Percentiles rank a stretch among this genome's conserved stretches.
phyloP scores from a whole-genome alignment of 2,113 vertebrate species.

The Rissa tridactyla region DNA sequence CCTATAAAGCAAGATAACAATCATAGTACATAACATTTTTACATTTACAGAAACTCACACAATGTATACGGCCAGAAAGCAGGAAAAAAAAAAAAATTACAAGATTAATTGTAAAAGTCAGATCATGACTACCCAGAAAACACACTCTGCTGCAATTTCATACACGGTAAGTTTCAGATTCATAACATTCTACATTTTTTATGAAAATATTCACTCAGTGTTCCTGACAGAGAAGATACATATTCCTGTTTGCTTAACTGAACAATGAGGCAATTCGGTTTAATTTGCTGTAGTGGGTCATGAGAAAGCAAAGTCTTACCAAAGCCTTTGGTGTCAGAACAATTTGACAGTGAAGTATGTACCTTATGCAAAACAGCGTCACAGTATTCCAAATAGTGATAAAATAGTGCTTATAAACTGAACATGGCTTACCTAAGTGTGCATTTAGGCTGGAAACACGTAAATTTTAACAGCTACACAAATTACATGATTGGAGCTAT shows the following conservation, averaged over 20 bases:
- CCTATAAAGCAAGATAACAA: neutral
- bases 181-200: neutral
- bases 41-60: conserved; percentile 5
- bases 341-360: neutral
- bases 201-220: neutral
- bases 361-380: neutral
- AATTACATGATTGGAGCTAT: neutral
- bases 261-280: neutral
- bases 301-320: neutral
- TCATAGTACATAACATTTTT: neutral
- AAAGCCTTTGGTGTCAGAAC: neutral
- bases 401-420: neutral
- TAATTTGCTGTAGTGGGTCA: neutral
- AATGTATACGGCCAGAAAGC: neutral
- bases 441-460: neutral
- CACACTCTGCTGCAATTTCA: neutral
- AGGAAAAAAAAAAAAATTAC: neutral
- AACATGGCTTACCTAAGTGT: neutral
- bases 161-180: neutral
- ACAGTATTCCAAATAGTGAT: neutral
- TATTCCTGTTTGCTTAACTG: neutral
- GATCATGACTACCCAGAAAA: neutral
- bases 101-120: neutral
- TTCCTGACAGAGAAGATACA: neutral
- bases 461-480: neutral